phyloP scores from a whole-genome alignment of 1,140 invertebrate genomes.

The Schmidtea mediterranea region DNA sequence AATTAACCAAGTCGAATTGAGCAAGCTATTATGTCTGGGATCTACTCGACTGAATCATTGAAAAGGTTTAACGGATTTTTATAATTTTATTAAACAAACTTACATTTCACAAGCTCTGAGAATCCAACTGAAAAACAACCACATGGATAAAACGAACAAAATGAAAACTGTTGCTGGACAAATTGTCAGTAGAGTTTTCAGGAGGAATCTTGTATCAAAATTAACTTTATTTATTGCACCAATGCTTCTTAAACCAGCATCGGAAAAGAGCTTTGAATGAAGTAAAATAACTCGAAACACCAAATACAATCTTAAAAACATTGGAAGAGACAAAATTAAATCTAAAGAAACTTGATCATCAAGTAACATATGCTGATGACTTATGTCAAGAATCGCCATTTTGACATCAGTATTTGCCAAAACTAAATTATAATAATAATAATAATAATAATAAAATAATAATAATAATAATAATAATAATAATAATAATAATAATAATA shows the following conservation, averaged over 20 bases:
- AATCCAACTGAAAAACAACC: conserved; percentile 97
- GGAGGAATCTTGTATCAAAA: conserved; percentile 93
- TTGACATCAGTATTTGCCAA: no score
- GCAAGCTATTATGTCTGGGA: conserved; percentile 76
- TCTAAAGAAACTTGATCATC: conserved; percentile 28
- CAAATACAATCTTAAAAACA: conserved; percentile 94
- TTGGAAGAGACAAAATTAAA: conserved; percentile 79
- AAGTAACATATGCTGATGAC: no score
- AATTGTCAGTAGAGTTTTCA: conserved; percentile 98
- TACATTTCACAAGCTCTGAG: conserved; percentile 92
- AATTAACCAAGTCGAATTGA: conserved; percentile 96
- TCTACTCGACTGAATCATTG: conserved; percentile 36
- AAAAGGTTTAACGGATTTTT: conserved; percentile 39
- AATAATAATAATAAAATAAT: no score
- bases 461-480: no score
- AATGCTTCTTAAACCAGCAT: conserved; percentile 55
- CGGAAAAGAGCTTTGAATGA: conserved; percentile 93
- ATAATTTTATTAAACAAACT: conserved; percentile 10
- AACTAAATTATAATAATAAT: no score
- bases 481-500: no score
- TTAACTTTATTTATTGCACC: conserved; percentile 96
- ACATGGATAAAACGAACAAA: conserved; percentile 85
- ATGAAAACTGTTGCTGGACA: conserved; percentile 88
- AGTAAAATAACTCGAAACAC: conserved; percentile 96
- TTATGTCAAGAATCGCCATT: no score